Conservation (phyloP, 2,888 invertebrate species). For the Lithophane ornitopus region DNA sequence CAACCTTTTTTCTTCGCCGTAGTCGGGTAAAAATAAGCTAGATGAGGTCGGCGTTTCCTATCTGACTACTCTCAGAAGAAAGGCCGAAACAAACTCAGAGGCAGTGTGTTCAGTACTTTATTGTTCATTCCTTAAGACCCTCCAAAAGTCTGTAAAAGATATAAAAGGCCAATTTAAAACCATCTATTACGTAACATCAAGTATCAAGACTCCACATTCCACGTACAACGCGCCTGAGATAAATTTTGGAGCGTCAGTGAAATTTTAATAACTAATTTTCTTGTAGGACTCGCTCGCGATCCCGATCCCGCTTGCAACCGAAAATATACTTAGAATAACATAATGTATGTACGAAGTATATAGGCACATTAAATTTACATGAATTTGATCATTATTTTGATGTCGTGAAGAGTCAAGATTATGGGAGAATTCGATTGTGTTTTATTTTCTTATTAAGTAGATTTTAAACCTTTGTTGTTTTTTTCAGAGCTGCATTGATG, state of each 20-base stretch:
- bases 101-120: not conserved
- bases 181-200: slow-evolving; percentile 60
- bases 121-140: not conserved
- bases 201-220: slow-evolving; percentile 71
- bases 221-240: slow-evolving; percentile 82
- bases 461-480: too few relatives aligned
- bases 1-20: too few relatives aligned
- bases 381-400: slow-evolving; percentile 46
- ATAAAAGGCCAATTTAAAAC: not conserved
- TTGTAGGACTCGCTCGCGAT: slow-evolving; percentile 82
- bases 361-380: slow-evolving; percentile 20
- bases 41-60: too few relatives aligned
- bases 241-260: slow-evolving; percentile 90
- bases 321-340: slow-evolving; percentile 63
- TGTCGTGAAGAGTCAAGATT: slow-evolving; percentile 16
- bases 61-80: too few relatives aligned
- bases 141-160: not conserved
- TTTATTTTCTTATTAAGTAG: too few relatives aligned
- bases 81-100: too few relatives aligned
- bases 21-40: too few relatives aligned
- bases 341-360: slow-evolving; percentile 10
- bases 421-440: not conserved
- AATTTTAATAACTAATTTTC: slow-evolving; percentile 91
- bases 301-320: slow-evolving; percentile 62
- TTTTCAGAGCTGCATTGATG: too few relatives aligned